A percentile compares a stretch with the other conserved stretches of the same genome.
Conservation (phyloP, 2,888 invertebrate genomes). For the Petrolisthes manimaculis region DNA sequence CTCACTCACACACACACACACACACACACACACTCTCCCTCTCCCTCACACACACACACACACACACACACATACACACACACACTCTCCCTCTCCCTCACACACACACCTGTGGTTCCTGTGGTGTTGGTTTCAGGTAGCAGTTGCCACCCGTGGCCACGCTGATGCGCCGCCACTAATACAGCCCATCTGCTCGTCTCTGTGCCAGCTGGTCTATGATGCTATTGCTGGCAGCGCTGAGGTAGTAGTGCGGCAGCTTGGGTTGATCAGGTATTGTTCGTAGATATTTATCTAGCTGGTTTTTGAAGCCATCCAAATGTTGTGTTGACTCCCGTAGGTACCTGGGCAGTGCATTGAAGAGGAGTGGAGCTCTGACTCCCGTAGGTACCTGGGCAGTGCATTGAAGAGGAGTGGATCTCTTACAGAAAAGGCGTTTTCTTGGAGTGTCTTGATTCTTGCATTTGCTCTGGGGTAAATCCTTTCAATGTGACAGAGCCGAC, state of each 20-base stretch:
- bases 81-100: too few species aligned
- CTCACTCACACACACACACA: too few species aligned
- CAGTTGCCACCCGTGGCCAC: too few species aligned
- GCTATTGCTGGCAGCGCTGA: slow-evolving; percentile 5
- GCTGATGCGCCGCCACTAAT: too few species aligned
- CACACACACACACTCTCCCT: too few species aligned
- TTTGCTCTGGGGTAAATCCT: slow-evolving; percentile 6
- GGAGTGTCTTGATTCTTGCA: not conserved
- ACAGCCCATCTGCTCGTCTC: too few species aligned
- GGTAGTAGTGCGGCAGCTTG: not conserved
- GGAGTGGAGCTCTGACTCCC: not conserved
- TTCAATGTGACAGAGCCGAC: not conserved
- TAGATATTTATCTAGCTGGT: not conserved
- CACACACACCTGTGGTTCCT: not conserved
- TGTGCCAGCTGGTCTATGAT: not conserved
- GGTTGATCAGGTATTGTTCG: not conserved
- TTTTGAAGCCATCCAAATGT: not conserved
- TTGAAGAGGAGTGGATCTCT: not conserved
- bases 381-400: not conserved
- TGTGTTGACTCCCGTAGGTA: not conserved
- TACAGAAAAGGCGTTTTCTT: slow-evolving; percentile 5
- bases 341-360: not conserved
- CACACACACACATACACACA: too few species aligned
- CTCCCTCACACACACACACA: too few species aligned
- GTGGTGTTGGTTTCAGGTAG: too few species aligned